Conservation (phyloP, 2,888 invertebrate genomes). For the Euclidia mi region DNA sequence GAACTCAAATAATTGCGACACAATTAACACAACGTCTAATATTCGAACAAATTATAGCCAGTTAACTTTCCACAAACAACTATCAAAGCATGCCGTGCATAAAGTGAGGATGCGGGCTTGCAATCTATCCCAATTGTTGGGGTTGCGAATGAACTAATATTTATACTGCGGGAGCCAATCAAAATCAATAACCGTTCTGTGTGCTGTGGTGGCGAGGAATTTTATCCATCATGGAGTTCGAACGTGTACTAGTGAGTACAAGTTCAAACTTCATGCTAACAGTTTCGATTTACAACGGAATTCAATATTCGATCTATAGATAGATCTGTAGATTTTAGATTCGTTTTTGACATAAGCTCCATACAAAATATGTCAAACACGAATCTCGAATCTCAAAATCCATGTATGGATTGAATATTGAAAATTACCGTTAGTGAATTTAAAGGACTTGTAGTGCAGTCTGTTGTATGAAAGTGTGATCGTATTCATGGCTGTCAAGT, state of each 20-base stretch:
- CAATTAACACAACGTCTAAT: constrained; percentile 9
- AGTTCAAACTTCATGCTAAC: constrained; percentile 47
- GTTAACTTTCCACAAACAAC: constrained; percentile 39
- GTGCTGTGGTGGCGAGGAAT: constrained; percentile 53
- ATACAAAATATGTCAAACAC: too few species aligned
- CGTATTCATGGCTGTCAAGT: too few species aligned
- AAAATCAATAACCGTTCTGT: constrained; percentile 57
- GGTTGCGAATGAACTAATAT: constrained; percentile 58
- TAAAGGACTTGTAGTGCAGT: too few species aligned
- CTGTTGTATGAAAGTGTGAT: too few species aligned
- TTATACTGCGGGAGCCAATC: constrained; percentile 64
- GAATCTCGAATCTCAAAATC: too few species aligned
- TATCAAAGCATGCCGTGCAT: constrained; percentile 38
- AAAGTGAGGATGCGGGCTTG: constrained; percentile 52
- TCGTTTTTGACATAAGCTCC: too few species aligned
- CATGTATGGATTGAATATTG: too few species aligned
- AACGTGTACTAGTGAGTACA: too few species aligned
- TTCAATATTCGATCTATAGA: too few species aligned
- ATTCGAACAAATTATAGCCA: constrained; percentile 11
- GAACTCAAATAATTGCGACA: not conserved
- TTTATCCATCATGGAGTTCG: constrained; percentile 45
- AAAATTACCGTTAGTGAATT: too few species aligned
- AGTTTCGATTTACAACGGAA: constrained; percentile 35
- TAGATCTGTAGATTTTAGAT: too few species aligned
- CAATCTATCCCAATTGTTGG: constrained; percentile 46